Evolutionary conservation across 1,140 invertebrate species (phyloP), one percentile per base, ranked within the genome.

Genomic region (Drosophila azteca): DNA sequence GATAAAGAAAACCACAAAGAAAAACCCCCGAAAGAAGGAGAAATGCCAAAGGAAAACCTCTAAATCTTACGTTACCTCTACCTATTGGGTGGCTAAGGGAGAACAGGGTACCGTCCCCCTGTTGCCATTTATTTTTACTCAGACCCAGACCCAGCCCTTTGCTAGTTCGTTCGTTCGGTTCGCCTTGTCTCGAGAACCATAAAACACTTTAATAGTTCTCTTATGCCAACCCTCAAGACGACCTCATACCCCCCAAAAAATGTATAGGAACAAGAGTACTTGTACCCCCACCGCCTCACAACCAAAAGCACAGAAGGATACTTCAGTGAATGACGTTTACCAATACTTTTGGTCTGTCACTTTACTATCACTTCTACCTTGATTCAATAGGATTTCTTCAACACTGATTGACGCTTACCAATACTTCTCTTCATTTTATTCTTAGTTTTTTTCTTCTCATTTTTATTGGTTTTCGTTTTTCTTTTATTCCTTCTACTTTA

Each of bases 161-260:
- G 35, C 35, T 13, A 11, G 11, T 35, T 11, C 31, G 31, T 35
- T 69, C 49, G 65, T 66, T 69, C 46, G 65, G 67, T 58, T 68
- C 65, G 76, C 53, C 81, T 87, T 85, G 81, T 85, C 81, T 87
- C 58, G 78, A 80, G 69, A 68, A 77, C 82, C 73, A 85, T 85
- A 85, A 85, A 85, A 85, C 81, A 85, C 81, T 87, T 85, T 85
- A 87, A 85, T 85, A 85, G 81, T 85, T 87, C 80, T 55, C 67
- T 69, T 70, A 70, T 58, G 67, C 67, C 65, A 70, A 58, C 35
- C 61, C 48, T 66, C 31, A 46, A 61, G 52, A 60, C 52, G 39
- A 26, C 20, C 39, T 4, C 46, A 45, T 31, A 61, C 57, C 46
- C 26, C 39, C 11, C n/a, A 15, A 43, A 44, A 31, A 20, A 13